Conservation (phyloP, 2,113 vertebrate genomes). For the Arizona elegans region DNA sequence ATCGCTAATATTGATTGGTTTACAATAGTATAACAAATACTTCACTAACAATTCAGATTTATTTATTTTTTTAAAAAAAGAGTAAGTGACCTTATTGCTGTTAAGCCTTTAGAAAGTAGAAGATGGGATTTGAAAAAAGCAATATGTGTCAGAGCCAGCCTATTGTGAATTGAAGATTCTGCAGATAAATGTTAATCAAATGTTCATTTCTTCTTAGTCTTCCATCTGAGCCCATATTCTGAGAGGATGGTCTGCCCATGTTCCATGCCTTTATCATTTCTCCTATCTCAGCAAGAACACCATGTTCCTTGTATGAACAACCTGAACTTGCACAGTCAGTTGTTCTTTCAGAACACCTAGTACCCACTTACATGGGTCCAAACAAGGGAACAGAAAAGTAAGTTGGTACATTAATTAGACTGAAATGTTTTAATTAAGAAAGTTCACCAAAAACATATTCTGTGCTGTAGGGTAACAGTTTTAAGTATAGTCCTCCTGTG, state of each 20-base stretch:
- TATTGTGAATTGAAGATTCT: too few species aligned
- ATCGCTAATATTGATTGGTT: not conserved
- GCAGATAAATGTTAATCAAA: not conserved
- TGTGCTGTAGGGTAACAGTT: conserved; percentile 18
- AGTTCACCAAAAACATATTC: conserved; percentile 12
- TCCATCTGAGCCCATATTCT: not conserved
- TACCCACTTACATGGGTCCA: not conserved
- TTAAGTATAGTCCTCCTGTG: conserved; percentile 12
- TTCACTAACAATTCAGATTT: not conserved
- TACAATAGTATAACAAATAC: not conserved
- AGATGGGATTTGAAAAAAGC: not conserved
- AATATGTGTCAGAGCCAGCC: not conserved
- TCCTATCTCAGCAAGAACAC: not conserved
- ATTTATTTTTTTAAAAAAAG: not conserved
- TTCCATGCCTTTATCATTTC: not conserved
- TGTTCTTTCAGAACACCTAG: not conserved
- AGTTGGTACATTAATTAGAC: not conserved
- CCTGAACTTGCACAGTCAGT: not conserved
- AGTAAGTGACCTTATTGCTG: not conserved
- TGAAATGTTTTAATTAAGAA: conserved; percentile 35
- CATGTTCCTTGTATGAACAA: not conserved
- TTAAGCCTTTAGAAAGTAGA: not conserved
- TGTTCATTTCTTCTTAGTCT: not conserved
- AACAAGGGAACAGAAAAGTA: conserved; percentile 10
- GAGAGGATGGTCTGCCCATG: not conserved